Conservation (phyloP, 2,797 vertebrate species). For the Botia kubotai region DNA sequence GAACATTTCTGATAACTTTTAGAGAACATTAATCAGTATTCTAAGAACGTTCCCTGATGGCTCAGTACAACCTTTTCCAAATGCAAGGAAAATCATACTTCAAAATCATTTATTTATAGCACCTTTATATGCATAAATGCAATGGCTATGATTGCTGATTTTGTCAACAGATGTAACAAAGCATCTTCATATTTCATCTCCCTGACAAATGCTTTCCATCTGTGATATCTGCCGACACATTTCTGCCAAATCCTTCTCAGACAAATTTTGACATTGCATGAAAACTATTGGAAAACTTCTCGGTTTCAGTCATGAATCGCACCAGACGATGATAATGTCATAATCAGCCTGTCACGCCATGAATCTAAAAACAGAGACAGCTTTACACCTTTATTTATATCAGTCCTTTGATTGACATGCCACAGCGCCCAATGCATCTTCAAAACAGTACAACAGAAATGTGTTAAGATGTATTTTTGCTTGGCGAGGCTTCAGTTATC, state of each 20-base stretch:
- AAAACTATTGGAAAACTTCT: slow-evolving; percentile 5
- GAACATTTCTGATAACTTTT: too few species aligned
- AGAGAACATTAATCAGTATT: too few species aligned
- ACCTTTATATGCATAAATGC: neutral
- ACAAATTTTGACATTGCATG: neutral
- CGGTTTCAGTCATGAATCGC: slow-evolving; percentile 25
- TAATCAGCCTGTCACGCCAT: slow-evolving; percentile 46
- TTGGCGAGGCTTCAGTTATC: slow-evolving; percentile 35
- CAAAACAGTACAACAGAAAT: neutral
- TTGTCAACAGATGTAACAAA: neutral
- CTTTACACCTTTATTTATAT: slow-evolving; percentile 21
- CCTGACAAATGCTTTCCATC: slow-evolving; percentile 32
- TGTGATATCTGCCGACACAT: slow-evolving; percentile 23
- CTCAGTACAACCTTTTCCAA: neutral
- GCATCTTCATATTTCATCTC: slow-evolving; percentile 14
- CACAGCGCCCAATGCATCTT: neutral
- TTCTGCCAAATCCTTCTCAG: slow-evolving; percentile 33
- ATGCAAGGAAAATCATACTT: neutral
- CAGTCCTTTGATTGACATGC: slow-evolving; percentile 46
- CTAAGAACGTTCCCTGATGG: too few species aligned
- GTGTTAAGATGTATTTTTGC: slow-evolving; percentile 3
- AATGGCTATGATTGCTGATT: neutral
- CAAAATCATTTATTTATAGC: slow-evolving; percentile 6
- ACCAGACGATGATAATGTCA: slow-evolving; percentile 40
- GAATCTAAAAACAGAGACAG: slow-evolving; percentile 26